Evolutionary conservation across 1,140 invertebrate genomes (phyloP).

Genomic region (Drosophila orosa): DNA sequence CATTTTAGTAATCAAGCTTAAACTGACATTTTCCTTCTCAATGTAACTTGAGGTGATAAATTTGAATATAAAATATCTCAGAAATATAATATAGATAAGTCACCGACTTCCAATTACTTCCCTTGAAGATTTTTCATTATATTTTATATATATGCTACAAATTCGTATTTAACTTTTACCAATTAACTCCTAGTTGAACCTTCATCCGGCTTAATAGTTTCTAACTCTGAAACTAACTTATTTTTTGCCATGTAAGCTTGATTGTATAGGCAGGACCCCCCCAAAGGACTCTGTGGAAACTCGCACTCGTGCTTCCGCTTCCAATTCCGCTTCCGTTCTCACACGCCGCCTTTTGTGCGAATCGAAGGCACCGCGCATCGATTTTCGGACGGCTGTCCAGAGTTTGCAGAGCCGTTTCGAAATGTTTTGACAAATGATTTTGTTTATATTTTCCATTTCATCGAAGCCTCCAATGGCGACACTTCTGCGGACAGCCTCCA

Average conservation of each 20-base stretch:
- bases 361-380: slow-evolving; percentile 40
- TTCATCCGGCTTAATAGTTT: background rate
- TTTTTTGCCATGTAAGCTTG: background rate
- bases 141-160: too few relatives aligned
- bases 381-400: slow-evolving; percentile 34
- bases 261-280: slow-evolving; percentile 7
- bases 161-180: background rate
- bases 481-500: slow-evolving; percentile 54
- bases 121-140: too few relatives aligned
- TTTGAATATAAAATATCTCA: background rate
- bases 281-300: background rate
- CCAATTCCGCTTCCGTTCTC: slow-evolving; percentile 63
- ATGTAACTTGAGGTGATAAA: too few relatives aligned
- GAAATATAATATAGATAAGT: background rate
- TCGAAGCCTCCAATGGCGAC: slow-evolving; percentile 65
- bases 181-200: background rate
- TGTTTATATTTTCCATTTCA: slow-evolving; percentile 83
- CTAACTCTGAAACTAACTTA: background rate
- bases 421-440: slow-evolving; percentile 83
- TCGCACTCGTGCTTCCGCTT: slow-evolving; percentile 47
- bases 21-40: too few relatives aligned
- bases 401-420: slow-evolving; percentile 72
- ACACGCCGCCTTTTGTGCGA: slow-evolving; percentile 59
- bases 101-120: background rate
- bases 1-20: too few relatives aligned